Evolutionary conservation across 2,888 invertebrate genomes (phyloP).

Genomic region (Cyclophora punctaria): DNA sequence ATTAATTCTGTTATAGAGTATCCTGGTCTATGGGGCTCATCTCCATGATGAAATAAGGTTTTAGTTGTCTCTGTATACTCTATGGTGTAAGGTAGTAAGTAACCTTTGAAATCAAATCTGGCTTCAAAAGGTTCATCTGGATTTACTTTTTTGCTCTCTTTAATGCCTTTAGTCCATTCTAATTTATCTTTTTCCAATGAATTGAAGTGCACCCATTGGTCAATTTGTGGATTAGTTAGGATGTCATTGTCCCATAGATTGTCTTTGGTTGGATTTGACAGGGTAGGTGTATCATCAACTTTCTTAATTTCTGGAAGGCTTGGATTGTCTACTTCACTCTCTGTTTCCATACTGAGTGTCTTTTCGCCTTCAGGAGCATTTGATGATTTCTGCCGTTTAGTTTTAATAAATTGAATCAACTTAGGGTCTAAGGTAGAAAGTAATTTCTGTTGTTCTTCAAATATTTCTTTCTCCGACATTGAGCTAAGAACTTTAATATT

Average conservation of each 20-base stretch:
- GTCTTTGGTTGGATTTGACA: conserved; percentile 22
- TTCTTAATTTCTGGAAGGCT: background rate
- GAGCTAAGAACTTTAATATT: conserved; percentile 79
- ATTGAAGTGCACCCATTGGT: conserved; percentile 90
- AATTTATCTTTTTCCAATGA: conserved; percentile 90
- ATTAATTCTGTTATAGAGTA: conserved; percentile 93
- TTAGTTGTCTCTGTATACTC: conserved; percentile 74
- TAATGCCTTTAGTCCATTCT: conserved; percentile 87
- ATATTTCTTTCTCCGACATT: conserved; percentile 84
- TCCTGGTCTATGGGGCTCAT: conserved; percentile 92
- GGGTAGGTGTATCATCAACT: background rate
- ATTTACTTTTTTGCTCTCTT: conserved; percentile 72
- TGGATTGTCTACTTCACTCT: conserved; percentile 21
- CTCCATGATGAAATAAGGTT: conserved; percentile 92
- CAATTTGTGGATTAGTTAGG: conserved; percentile 74
- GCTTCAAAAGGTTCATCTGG: conserved; percentile 83
- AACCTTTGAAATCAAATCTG: conserved; percentile 87
- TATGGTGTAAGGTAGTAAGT: conserved; percentile 81
- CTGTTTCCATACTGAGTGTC: conserved; percentile 33
- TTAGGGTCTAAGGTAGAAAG: conserved; percentile 78
- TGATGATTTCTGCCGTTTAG: conserved; percentile 32
- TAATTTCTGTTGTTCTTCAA: conserved; percentile 82
- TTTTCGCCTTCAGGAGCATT: background rate
- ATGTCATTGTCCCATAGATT: conserved; percentile 73
- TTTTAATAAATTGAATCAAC: conserved; percentile 78